A percentile compares a stretch with the other conserved stretches of the same genome.
phyloP scores from a whole-genome alignment of 2,888 invertebrate species.

The Cepaea hortensis region DNA sequence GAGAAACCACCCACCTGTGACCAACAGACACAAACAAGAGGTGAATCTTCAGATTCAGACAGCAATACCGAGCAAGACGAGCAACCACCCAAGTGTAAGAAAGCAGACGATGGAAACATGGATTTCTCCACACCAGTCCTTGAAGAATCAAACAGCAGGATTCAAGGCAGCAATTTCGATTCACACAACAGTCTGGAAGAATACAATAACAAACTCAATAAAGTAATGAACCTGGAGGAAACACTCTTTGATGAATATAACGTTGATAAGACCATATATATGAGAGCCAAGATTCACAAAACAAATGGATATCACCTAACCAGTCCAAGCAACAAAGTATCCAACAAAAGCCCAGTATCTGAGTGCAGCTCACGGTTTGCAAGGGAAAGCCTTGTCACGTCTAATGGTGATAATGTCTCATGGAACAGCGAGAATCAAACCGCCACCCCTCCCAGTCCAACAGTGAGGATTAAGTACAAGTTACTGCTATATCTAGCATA shows the following conservation, averaged over 20 bases:
- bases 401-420: neutral
- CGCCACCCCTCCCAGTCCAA: neutral
- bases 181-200: slow-evolving; percentile 19
- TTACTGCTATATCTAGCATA: slow-evolving; percentile 59
- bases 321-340: neutral
- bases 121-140: neutral
- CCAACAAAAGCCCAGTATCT: no score
- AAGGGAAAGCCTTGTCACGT: neutral
- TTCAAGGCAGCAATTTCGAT: neutral
- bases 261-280: neutral
- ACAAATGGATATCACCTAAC: neutral
- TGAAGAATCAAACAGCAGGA: no score
- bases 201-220: slow-evolving; percentile 14
- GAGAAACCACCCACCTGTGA: slow-evolving; percentile 45
- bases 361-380: neutral
- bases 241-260: neutral
- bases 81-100: neutral
- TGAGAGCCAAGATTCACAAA: neutral
- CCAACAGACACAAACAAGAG: slow-evolving; percentile 45
- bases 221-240: neutral
- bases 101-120: neutral
- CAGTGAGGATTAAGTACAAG: slow-evolving; percentile 53
- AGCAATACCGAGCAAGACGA: slow-evolving; percentile 5
- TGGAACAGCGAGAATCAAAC: neutral
- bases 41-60: slow-evolving; percentile 37